phyloP scores from a whole-genome alignment of 2,797 vertebrate species.

The Naso thynnoides region DNA sequence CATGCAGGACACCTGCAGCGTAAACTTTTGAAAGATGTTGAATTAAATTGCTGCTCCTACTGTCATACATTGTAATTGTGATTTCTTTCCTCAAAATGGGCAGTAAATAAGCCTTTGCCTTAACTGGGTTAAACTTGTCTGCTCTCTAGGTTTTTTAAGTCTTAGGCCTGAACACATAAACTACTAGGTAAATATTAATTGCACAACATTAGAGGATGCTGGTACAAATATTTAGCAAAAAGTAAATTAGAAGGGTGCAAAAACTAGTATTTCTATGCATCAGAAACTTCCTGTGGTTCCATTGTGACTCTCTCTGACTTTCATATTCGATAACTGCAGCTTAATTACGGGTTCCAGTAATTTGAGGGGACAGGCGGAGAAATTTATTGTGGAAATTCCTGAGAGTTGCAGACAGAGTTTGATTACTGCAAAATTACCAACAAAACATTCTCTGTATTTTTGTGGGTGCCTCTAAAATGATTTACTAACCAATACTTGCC shows the following conservation, averaged over 20 bases:
- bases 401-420: not conserved
- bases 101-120: not conserved
- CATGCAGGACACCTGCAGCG: not conserved
- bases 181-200: not conserved
- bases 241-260: not conserved
- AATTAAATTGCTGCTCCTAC: not conserved
- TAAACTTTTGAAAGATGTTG: conserved; percentile 1
- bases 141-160: not conserved
- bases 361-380: not conserved
- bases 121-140: conserved; percentile 2
- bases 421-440: conserved; percentile 19
- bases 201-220: not conserved
- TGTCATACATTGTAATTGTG: not conserved
- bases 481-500: not conserved
- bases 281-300: too few species aligned
- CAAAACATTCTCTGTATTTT: not conserved
- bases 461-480: not conserved
- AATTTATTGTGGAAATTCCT: not conserved
- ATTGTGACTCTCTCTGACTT: conserved; percentile 3
- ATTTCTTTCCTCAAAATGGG: not conserved
- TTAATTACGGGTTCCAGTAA: conserved; percentile 23
- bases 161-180: not conserved
- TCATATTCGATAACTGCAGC: conserved; percentile 17
- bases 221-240: not conserved
- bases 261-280: too few species aligned